Base-by-base conservation (phyloP, 2,113 vertebrate genomes). In the Arvicanthis niloticus region DNA sequence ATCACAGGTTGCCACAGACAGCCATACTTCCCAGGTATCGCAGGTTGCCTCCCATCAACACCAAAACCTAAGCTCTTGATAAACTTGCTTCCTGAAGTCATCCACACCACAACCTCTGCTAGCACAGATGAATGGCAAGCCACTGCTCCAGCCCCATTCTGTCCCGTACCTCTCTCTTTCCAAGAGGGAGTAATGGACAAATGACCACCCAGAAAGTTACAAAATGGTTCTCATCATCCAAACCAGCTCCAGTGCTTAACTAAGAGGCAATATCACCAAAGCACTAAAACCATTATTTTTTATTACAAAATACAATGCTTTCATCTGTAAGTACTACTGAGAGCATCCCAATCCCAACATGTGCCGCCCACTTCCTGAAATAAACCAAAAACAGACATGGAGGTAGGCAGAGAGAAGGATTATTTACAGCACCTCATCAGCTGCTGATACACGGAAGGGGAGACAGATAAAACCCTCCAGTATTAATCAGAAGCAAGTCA, bases 371-470 rank as follows among this genome's bases (percentile, higher is more conserved):
- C 45, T 53, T 53, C 80, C 76, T 53, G 10, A 8, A 89, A 13
- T 10, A 68, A 85, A 91, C 0, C 45, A 78, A 73, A 88, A 92
- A 73, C 72, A 95, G 29, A 37, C 29, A 10, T 6, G 48, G 16
- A 48, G 11, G 7, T 22, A 56, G 26, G 51, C 48, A 80, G 53
- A 73, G 17, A 22, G 45, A 3, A 82, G 31, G 75, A 84, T 8
- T 51, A 67, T 89, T 77, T 37, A 40, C 11, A 78, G n/a, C 53
- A 26, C 17, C 53, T 11, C 42, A 17, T 58, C 22, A n/a, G 22
- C 9, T 5, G 0, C 45, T n/a, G 24, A 42, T 67, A 11, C 7
- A 34, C 0, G 29, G 12, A 93, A 37, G 8, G 9, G 34, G 19
- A 40, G 31, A 58, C 0, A 7, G 19, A 51, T 56, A 16, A 58